Conservation (phyloP, 2,113 vertebrate species). For the Dascyllus trimaculatus region DNA sequence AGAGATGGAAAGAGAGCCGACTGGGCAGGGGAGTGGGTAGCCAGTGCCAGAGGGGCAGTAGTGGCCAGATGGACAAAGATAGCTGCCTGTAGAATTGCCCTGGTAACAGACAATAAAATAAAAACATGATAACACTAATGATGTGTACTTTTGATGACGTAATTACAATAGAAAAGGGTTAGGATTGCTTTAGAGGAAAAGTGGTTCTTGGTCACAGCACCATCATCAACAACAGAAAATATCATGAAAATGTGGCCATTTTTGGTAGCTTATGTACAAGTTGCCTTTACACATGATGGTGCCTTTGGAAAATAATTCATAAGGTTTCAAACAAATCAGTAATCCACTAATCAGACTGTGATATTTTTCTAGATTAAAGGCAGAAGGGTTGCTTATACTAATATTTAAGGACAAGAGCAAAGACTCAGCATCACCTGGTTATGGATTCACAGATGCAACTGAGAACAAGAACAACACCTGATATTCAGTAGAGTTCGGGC, state of each 20-base stretch:
- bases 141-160: neutral
- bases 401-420: neutral
- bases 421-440: neutral
- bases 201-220: no score
- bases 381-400: neutral
- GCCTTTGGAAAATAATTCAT: neutral
- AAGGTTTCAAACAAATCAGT: no score
- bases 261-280: no score
- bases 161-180: neutral
- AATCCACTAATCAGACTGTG: neutral
- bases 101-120: slow-evolving; percentile 50
- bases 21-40: slow-evolving; percentile 88
- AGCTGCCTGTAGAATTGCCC: slow-evolving; percentile 84
- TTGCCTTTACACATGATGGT: neutral
- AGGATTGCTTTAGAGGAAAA: neutral
- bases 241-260: no score
- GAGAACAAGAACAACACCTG: slow-evolving; percentile 72
- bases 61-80: slow-evolving; percentile 89
- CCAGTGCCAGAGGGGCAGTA: slow-evolving; percentile 88
- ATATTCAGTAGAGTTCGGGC: slow-evolving; percentile 85
- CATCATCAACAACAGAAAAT: no score
- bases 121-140: neutral
- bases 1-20: slow-evolving; percentile 86
- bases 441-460: neutral
- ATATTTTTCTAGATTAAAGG: slow-evolving; percentile 5